Base-by-base conservation (phyloP, 1,140 invertebrate genomes). In the Ganaspis sp. region DNA sequence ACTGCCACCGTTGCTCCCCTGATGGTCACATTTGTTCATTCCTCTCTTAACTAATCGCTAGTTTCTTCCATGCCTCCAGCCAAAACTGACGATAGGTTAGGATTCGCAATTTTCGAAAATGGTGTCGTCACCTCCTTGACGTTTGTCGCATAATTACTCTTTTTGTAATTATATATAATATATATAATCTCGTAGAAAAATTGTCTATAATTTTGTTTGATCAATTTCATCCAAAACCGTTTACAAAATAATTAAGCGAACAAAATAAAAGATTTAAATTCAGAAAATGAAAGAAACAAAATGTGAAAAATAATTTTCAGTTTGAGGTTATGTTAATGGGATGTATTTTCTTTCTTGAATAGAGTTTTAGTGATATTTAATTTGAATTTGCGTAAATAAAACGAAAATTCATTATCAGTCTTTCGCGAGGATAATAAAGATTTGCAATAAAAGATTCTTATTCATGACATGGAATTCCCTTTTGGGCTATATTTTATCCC, bases 1-100 rank as follows among this genome's bases (percentile, higher is more conserved):
- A 89, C 87, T 89, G 89, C 89, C 89, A 90, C 90, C 80, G 89
- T 87, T 88, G 87, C 72, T 72, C 70, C 45, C 64, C 9, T 49
- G 45, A 49, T 49, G 19, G 53, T 54, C 19, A 11, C 9, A 26
- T 58, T 23, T 26, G 23, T 12, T 8, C 54, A 58, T 45, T 11
- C 12, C 38, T 2, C 38, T 40, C 8, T 45, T n/a, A 34, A 34
- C 29, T 40, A 40, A 40, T 40, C 38, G 38, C 38, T 40, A 40
- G 38, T 40, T 40, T 40, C 12, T 40, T 11, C 4, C 4, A 54
- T 19, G 53, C 53, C 53, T 23, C 19, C 8, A 23, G 53, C 9
- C 17, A 21, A 1, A 11, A 9, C 6, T 54, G 19, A 54, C 53
- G 45, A 49, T 54, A 11, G 19, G 53, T 54, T 54, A 54, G 8